These are phyloP conservation scores for Tenodera sinensis DNA, from an alignment of 2,888 invertebrate genomes.

Conservation along the genomic window DNA sequence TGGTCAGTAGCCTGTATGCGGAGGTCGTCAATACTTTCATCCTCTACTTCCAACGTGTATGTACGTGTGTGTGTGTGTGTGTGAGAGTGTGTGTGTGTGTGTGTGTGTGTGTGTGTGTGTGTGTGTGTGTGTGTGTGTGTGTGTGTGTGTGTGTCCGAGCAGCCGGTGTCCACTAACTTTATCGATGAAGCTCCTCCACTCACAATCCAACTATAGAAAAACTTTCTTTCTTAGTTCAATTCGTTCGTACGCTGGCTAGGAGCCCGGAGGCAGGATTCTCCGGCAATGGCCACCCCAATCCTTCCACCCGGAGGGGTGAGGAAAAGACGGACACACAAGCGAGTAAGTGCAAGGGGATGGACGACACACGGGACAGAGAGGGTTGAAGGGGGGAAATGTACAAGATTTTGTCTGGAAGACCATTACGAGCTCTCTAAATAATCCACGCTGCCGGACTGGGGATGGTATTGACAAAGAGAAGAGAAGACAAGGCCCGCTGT, in stretches of 20 bases:
- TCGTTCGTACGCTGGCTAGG: constrained; percentile 21
- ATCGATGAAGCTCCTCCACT: constrained; percentile 24
- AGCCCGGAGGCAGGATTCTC: constrained; percentile 17
- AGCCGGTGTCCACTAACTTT: constrained; percentile 28
- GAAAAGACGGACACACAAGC: neutral
- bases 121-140: neutral
- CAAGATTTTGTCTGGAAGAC: constrained; percentile 30
- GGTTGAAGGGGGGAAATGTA: constrained; percentile 15
- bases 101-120: neutral
- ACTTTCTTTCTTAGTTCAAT: constrained; percentile 27
- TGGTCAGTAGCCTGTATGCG: constrained; percentile 24
- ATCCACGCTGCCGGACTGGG: constrained; percentile 28
- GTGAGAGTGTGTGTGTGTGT: neutral
- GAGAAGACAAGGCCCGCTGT: constrained; percentile 25
- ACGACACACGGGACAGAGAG: constrained; percentile 9
- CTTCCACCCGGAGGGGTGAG: constrained; percentile 6
- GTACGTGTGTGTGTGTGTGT: neutral
- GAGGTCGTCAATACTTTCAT: constrained; percentile 23
- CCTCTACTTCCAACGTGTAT: neutral
- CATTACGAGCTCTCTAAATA: constrained; percentile 33
- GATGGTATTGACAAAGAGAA: constrained; percentile 28
- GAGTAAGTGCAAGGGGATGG: constrained; percentile 2
- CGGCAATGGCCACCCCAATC: neutral
- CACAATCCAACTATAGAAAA: constrained; percentile 30
- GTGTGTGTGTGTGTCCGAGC: neutral